Base-by-base conservation (phyloP, 2,888 invertebrate genomes). In the Tortricodes alternella region DNA sequence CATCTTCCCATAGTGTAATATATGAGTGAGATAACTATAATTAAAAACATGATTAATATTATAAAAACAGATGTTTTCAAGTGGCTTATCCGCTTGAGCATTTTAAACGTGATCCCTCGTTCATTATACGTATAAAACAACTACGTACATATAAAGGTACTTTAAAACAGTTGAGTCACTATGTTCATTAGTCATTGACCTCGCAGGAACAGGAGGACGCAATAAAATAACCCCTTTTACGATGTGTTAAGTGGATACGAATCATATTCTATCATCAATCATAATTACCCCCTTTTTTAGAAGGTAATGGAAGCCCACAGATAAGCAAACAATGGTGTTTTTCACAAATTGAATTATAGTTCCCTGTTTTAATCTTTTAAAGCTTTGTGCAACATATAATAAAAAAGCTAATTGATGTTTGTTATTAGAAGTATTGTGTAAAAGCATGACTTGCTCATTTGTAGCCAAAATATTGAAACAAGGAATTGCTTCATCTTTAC, bases 201-300 rank as follows among this genome's bases (percentile, higher is more conserved):
- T 82, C 78, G 76, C 69, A 73, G 74, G 73, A 85, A 82, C 85
- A 83, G 76, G 76, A 79, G 82, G 72, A 74, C 78, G 81, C 77
- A 83, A 87, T 87, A 83, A 86, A 88, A 89, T 86, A 83, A 86
- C 87, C 88, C 87, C 85, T 84, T 82, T 83, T 83, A 83, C 80
- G 78, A 81, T 78, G 85, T 83, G 87, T 84, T 88, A 88, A 89
- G 89, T 90, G 88, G 89, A 83, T 84, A 80, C 78, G 86, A 85
- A 88, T 88, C 83, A 82, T 85, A 84, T 84, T 73, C 78, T 73
- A 85, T 83, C 89, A 90, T 90, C 81, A 89, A 90, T 90, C 89
- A 89, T 89, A 80, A 85, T 86, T 76, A 74, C 73, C 76, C 81
- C 82, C 81, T 76, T 73, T 77, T 74, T 63, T 56, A 51, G 41